Percentiles rank a stretch among this genome's conserved stretches.
Evolutionary conservation across 2,888 invertebrate species (phyloP).

Genomic region (Ormyrus thymus): DNA sequence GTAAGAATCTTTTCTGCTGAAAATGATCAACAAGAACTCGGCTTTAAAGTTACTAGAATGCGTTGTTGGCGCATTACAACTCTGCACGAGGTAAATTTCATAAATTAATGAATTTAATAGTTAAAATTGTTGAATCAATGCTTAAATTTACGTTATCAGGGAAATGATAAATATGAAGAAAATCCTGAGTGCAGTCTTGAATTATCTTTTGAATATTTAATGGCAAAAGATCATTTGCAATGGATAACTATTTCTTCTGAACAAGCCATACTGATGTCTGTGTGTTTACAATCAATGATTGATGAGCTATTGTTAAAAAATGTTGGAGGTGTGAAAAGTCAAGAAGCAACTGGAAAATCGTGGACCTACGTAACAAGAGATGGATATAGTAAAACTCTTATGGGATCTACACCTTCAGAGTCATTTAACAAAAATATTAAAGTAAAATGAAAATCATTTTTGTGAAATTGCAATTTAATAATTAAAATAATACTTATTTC

Average conservation of each 20-base stretch:
- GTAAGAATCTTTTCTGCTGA: slow-evolving; percentile 79
- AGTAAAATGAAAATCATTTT: slow-evolving; percentile 48
- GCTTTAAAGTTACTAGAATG: slow-evolving; percentile 96
- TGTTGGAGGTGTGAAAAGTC: slow-evolving; percentile 77
- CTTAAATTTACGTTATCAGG: slow-evolving; percentile 55
- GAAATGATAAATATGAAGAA: slow-evolving; percentile 64
- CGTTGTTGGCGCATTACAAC: slow-evolving; percentile 98
- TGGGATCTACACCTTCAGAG: slow-evolving; percentile 78
- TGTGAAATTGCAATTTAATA: slow-evolving; percentile 23
- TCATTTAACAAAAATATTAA: slow-evolving; percentile 73
- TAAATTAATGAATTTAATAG: neutral
- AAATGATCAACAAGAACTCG: slow-evolving; percentile 85
- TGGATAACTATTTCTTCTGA: slow-evolving; percentile 95
- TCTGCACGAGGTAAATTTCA: slow-evolving; percentile 67
- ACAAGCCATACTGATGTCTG: slow-evolving; percentile 96
- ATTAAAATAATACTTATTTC: slow-evolving; percentile 8
- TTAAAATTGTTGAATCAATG: no score
- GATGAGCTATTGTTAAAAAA: slow-evolving; percentile 91
- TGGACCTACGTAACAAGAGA: slow-evolving; percentile 86
- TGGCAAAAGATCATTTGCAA: slow-evolving; percentile 92
- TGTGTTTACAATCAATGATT: slow-evolving; percentile 96
- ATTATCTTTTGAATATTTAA: slow-evolving; percentile 95
- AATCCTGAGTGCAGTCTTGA: slow-evolving; percentile 78
- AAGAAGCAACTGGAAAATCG: slow-evolving; percentile 74
- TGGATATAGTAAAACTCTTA: slow-evolving; percentile 82